phyloP scores from a whole-genome alignment of 2,113 vertebrate genomes.

The Prionailurus bengalensis region DNA sequence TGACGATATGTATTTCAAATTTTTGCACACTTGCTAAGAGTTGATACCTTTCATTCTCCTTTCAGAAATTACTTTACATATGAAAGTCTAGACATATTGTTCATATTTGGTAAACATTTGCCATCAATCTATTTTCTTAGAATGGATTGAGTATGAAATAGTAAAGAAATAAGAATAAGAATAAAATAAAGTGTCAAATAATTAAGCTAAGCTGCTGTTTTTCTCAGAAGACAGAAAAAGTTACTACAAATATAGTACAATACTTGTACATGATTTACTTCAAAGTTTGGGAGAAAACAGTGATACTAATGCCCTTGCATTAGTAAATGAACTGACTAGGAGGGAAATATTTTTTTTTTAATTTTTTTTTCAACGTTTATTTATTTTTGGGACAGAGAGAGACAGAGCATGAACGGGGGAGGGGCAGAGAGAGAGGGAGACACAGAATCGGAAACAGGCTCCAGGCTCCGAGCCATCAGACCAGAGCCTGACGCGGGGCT shows the following conservation, averaged over 20 bases:
- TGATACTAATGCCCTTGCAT: background rate
- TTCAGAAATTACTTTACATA: background rate
- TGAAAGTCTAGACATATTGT: background rate
- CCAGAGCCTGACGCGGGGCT: no score
- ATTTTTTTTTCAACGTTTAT: no score
- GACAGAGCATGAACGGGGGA: no score
- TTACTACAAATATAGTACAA: background rate
- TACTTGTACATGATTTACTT: background rate
- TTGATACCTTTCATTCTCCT: background rate
- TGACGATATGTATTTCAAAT: background rate
- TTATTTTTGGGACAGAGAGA: no score
- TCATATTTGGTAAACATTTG: background rate
- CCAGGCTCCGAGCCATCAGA: no score
- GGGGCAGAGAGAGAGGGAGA: no score
- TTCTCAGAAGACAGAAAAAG: background rate
- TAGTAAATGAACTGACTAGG: slow-evolving; percentile 38
- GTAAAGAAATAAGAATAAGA: background rate
- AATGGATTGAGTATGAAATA: background rate
- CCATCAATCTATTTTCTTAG: background rate
- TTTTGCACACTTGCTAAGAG: background rate
- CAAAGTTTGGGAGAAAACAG: background rate
- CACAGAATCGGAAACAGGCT: no score
- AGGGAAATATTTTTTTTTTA: background rate
- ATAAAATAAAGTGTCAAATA: background rate
- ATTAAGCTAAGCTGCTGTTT: background rate